Conservation (phyloP, 2,797 vertebrate genomes). For the Sternotherus odoratus region DNA sequence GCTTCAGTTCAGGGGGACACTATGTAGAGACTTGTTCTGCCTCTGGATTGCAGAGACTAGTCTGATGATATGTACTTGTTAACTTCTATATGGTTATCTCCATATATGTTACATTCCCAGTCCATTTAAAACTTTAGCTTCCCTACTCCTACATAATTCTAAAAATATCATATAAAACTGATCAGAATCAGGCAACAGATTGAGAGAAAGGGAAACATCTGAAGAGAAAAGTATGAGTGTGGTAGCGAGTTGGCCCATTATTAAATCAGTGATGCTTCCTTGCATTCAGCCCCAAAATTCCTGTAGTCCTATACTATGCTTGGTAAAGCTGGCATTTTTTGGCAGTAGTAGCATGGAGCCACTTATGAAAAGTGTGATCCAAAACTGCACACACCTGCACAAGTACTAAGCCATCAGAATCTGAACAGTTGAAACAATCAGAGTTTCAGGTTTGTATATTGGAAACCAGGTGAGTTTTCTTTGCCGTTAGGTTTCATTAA, state of each 20-base stretch:
- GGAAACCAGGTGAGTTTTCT: not conserved
- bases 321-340: not conserved
- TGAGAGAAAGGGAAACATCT: not conserved
- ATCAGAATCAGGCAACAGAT: not conserved
- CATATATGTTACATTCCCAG: not conserved
- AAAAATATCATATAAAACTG: not conserved
- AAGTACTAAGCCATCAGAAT: not conserved
- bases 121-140: not conserved
- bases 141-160: not conserved
- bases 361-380: not conserved
- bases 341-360: not conserved
- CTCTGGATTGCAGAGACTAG: not conserved
- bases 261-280: not conserved
- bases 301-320: not conserved
- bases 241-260: not conserved
- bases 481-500: not conserved
- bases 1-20: not conserved
- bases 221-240: not conserved
- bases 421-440: not conserved
- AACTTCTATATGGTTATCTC: not conserved
- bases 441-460: not conserved
- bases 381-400: not conserved
- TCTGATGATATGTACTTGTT: not conserved
- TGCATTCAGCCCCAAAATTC: not conserved
- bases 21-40: not conserved